These are phyloP conservation scores for Colletes collaris DNA, from an alignment of 2,888 invertebrate species.

Conservation along the genomic window DNA sequence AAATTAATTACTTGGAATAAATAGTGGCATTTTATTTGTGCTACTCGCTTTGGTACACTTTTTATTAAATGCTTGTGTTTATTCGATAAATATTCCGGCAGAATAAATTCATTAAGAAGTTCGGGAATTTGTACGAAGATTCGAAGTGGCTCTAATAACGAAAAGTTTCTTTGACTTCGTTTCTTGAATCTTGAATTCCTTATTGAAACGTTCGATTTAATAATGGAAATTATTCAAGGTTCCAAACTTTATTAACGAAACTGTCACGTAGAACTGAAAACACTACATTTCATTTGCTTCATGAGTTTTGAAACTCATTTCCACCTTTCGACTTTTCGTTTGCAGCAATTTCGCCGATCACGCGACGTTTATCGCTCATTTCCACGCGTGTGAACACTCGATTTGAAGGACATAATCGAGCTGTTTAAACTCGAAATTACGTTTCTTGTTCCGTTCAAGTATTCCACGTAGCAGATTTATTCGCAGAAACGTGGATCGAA, in stretches of 20 bases:
- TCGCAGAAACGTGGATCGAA: no score
- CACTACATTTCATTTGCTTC: not conserved
- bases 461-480: no score
- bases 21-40: not conserved
- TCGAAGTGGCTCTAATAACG: no score
- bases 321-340: not conserved
- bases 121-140: no score
- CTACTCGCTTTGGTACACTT: no score
- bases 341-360: slow-evolving; percentile 16
- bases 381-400: not conserved
- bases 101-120: no score
- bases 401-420: not conserved
- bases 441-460: no score
- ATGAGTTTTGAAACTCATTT: slow-evolving; percentile 13
- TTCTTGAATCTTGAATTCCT: not conserved
- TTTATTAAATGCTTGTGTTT: no score
- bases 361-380: slow-evolving; percentile 22
- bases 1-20: no score
- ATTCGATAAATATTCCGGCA: no score
- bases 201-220: slow-evolving; percentile 1
- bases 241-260: not conserved
- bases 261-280: not conserved
- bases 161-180: not conserved
- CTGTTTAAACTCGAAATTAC: no score
- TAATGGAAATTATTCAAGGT: not conserved